Conservation (phyloP, 1,140 invertebrate species). For the Leptoteleia sp. region DNA sequence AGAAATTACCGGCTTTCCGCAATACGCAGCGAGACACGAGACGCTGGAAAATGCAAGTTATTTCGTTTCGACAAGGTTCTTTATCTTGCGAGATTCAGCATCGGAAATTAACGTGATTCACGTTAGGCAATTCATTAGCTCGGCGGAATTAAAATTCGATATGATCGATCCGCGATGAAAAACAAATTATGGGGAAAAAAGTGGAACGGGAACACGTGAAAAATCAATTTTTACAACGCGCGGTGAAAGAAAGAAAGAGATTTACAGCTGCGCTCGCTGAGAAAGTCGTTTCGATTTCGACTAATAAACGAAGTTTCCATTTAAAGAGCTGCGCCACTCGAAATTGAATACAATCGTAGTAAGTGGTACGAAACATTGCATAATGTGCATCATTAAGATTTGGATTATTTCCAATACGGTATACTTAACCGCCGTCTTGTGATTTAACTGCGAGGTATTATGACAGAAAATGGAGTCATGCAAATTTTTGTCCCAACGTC, state of each 20-base stretch:
- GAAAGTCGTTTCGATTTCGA: slow-evolving; percentile 52
- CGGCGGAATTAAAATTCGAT: slow-evolving; percentile 24
- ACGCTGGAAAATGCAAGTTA: slow-evolving; percentile 21
- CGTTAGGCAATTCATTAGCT: slow-evolving; percentile 36
- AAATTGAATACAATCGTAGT: slow-evolving; percentile 53
- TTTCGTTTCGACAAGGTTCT: slow-evolving; percentile 26
- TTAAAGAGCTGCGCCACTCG: slow-evolving; percentile 36
- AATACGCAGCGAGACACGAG: not conserved
- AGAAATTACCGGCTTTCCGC: slow-evolving; percentile 23
- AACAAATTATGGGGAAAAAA: slow-evolving; percentile 33
- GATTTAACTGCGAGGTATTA: too few relatives aligned
- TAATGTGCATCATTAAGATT: slow-evolving; percentile 38
- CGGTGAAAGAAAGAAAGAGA: slow-evolving; percentile 28
- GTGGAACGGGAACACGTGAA: slow-evolving; percentile 25
- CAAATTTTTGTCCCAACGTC: too few relatives aligned
- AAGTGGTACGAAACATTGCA: slow-evolving; percentile 30
- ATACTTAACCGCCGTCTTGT: slow-evolving; percentile 6
- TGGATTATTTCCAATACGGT: slow-evolving; percentile 38
- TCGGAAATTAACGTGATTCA: slow-evolving; percentile 15
- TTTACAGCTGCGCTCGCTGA: slow-evolving; percentile 41
- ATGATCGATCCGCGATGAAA: slow-evolving; percentile 24
- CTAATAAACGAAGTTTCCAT: slow-evolving; percentile 58
- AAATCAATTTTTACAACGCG: slow-evolving; percentile 25
- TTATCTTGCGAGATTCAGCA: slow-evolving; percentile 11
- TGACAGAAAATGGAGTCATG: too few relatives aligned